Conservation (phyloP, 2,888 invertebrate genomes). For the Tiliacea aurago region DNA sequence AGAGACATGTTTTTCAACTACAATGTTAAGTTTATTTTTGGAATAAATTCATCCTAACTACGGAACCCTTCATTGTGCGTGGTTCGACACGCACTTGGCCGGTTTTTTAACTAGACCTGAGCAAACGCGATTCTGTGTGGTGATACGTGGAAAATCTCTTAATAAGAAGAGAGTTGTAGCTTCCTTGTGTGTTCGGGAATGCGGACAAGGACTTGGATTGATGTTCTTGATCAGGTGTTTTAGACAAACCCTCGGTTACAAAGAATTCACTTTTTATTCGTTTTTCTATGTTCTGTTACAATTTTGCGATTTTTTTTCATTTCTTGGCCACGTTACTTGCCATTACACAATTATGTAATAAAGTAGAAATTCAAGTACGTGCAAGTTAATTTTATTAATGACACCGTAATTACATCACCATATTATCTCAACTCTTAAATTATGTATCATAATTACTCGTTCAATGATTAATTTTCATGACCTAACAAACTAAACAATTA, state of each 20-base stretch:
- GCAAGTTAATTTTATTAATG: slow-evolving; percentile 89
- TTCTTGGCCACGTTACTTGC: slow-evolving; percentile 86
- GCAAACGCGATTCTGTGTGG: too few relatives aligned
- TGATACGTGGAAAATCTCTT: too few relatives aligned
- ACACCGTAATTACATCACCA: slow-evolving; percentile 87
- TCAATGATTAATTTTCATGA: slow-evolving; percentile 86
- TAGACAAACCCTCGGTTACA: slow-evolving; percentile 85
- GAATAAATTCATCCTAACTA: too few relatives aligned
- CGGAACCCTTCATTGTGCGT: too few relatives aligned
- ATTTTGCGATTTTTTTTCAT: slow-evolving; percentile 88
- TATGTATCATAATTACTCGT: slow-evolving; percentile 85
- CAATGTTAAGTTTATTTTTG: too few relatives aligned
- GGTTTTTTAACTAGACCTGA: too few relatives aligned
- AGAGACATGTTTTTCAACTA: too few relatives aligned
- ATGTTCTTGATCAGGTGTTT: slow-evolving; percentile 48
- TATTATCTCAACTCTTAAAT: slow-evolving; percentile 87
- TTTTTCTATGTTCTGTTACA: slow-evolving; percentile 89
- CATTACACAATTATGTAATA: slow-evolving; percentile 88
- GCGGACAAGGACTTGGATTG: slow-evolving; percentile 40
- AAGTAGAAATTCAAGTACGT: slow-evolving; percentile 89
- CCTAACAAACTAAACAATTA: slow-evolving; percentile 84
- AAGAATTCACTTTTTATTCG: slow-evolving; percentile 89
- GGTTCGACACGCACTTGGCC: too few relatives aligned
- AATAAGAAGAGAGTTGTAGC: not conserved
- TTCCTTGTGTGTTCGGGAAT: slow-evolving; percentile 8